These are phyloP conservation scores for Myotis vivesi DNA, from an alignment of 2,797 vertebrate species.

Conservation along the genomic window DNA sequence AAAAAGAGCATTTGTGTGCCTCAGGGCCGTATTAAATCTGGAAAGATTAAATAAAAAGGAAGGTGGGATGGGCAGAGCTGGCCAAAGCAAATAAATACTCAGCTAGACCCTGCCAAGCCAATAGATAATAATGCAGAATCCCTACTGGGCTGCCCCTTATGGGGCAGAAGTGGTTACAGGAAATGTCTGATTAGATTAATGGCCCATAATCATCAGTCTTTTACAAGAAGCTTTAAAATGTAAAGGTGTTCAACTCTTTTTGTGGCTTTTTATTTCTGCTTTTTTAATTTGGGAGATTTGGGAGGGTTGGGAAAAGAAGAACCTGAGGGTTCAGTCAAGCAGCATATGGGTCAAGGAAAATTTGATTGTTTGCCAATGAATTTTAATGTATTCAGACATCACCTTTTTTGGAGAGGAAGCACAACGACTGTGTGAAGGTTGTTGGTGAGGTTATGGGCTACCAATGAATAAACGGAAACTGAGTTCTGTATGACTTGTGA, in stretches of 20 bases:
- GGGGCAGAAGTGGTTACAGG: constrained; percentile 39
- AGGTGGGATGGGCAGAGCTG: not conserved
- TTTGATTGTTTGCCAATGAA: not conserved
- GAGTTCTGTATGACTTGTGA: not conserved
- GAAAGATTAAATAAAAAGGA: not conserved
- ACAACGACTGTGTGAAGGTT: not conserved
- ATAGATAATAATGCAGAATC: not conserved
- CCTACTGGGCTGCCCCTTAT: not conserved
- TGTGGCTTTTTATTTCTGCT: not conserved
- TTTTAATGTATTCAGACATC: not conserved
- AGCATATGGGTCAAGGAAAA: not conserved
- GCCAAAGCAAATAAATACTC: not conserved
- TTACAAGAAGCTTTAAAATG: constrained; percentile 54
- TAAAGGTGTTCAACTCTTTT: not conserved
- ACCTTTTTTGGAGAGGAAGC: not conserved
- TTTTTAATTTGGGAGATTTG: constrained; percentile 19
- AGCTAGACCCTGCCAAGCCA: not conserved
- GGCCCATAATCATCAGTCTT: not conserved
- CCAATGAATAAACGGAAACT: not conserved
- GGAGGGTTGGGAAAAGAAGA: not conserved
- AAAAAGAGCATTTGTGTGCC: constrained; percentile 43
- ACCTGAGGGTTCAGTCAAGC: not conserved
- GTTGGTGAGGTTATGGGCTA: not conserved
- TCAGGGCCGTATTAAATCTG: constrained; percentile 23
- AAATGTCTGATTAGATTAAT: constrained; percentile 57